Evolutionary conservation across 1,140 invertebrate species (phyloP).

Genomic region (Galleria mellonella): DNA sequence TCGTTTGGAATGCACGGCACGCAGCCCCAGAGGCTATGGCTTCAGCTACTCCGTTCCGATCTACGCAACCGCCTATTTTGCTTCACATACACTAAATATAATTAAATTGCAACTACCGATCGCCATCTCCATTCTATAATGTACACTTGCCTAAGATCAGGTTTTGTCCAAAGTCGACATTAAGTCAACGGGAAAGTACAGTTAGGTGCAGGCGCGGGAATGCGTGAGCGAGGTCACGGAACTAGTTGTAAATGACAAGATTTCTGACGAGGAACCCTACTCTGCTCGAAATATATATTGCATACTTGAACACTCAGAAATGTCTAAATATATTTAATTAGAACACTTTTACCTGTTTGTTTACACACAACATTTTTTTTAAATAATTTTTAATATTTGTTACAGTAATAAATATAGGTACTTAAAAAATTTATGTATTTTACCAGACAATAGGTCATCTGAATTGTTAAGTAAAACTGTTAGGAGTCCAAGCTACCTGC

Average conservation of each 20-base stretch:
- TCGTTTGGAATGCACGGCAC: slow-evolving; percentile 53
- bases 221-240: slow-evolving; percentile 74
- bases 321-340: not conserved
- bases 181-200: slow-evolving; percentile 73
- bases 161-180: slow-evolving; percentile 70
- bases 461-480: slow-evolving; percentile 24
- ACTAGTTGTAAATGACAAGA: slow-evolving; percentile 73
- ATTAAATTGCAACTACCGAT: slow-evolving; percentile 69
- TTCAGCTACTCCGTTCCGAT: slow-evolving; percentile 42
- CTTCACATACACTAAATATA: slow-evolving; percentile 65
- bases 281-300: slow-evolving; percentile 41
- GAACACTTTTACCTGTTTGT: too few relatives aligned
- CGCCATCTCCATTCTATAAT: slow-evolving; percentile 57
- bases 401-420: too few relatives aligned
- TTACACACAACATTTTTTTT: too few relatives aligned
- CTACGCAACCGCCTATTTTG: slow-evolving; percentile 44
- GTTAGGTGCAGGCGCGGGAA: slow-evolving; percentile 72
- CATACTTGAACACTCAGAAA: not conserved
- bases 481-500: slow-evolving; percentile 37
- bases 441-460: slow-evolving; percentile 24
- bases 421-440: slow-evolving; percentile 5
- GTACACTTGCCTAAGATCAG: slow-evolving; percentile 68
- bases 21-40: slow-evolving; percentile 34
- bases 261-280: slow-evolving; percentile 53
- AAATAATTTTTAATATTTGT: too few relatives aligned